These are phyloP conservation scores for Drosophila nr. perissopoda DNA, from an alignment of 2,888 invertebrate genomes.

Conservation along the genomic window DNA sequence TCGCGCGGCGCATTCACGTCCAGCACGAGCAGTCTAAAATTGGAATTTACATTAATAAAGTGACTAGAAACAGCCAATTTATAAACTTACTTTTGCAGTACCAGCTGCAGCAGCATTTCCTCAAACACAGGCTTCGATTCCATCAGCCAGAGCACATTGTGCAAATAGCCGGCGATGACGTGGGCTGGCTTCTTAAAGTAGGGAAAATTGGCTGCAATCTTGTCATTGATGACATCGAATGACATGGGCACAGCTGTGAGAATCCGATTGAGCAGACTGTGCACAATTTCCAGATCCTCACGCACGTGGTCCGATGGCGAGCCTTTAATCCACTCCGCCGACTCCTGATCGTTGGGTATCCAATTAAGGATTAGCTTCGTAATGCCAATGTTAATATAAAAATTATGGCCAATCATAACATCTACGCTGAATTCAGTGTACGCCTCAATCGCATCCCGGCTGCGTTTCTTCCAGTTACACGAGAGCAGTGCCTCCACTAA, in stretches of 20 bases:
- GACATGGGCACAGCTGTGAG: constrained; percentile 87
- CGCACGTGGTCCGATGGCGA: constrained; percentile 86
- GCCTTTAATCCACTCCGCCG: constrained; percentile 87
- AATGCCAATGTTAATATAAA: constrained; percentile 88
- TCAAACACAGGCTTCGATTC: constrained; percentile 90
- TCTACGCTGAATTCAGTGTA: constrained; percentile 89
- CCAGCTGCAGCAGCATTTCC: constrained; percentile 89
- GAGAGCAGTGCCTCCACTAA: constrained; percentile 88
- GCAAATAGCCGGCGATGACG: constrained; percentile 90
- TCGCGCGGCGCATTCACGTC: constrained; percentile 89
- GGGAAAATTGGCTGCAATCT: constrained; percentile 89
- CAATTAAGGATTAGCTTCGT: constrained; percentile 88
- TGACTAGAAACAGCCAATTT: not conserved
- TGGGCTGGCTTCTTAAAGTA: constrained; percentile 90
- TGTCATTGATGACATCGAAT: constrained; percentile 88
- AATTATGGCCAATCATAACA: constrained; percentile 89
- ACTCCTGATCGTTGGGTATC: constrained; percentile 86
- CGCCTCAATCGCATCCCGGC: constrained; percentile 84
- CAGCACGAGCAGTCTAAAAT: constrained; percentile 88
- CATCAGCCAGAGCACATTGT: constrained; percentile 91
- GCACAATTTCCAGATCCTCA: constrained; percentile 88
- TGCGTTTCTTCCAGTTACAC: constrained; percentile 87
- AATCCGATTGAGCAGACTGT: constrained; percentile 85
- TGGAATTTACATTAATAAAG: not conserved
- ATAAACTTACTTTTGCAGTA: constrained; percentile 90